A percentile compares a stretch with the other conserved stretches of the same genome.
Conservation (phyloP, 2,888 invertebrate genomes). For the Sacculina carcini region DNA sequence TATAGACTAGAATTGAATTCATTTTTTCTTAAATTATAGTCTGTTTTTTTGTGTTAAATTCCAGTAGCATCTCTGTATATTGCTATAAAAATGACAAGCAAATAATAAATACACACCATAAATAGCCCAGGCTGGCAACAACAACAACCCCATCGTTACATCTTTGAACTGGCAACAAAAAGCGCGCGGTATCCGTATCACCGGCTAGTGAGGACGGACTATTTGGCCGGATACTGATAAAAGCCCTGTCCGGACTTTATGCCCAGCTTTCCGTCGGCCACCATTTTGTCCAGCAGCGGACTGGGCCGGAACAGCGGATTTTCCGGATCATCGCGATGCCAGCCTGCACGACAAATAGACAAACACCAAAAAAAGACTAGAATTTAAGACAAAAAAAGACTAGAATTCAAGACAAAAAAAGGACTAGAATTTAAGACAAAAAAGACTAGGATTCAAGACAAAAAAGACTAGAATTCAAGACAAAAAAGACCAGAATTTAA, state of each 20-base stretch:
- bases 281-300: conserved; percentile 24
- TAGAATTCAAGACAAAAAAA: no score
- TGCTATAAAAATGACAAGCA: not conserved
- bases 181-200: no score
- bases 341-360: conserved; percentile 30
- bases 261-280: conserved; percentile 28
- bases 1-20: no score
- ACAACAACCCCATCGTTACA: not conserved
- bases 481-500: no score
- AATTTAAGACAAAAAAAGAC: no score
- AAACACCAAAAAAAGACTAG: not conserved
- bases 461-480: no score
- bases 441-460: no score
- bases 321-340: conserved; percentile 43
- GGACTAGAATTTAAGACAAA: no score
- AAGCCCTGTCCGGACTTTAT: conserved; percentile 30
- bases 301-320: conserved; percentile 32
- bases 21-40: no score
- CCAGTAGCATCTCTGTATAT: no score
- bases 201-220: no score
- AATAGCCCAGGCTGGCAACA: not conserved
- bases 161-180: not conserved
- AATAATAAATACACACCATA: not conserved
- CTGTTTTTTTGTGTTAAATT: no score
- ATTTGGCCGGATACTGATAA: conserved; percentile 24